Evolutionary conservation across 2,113 vertebrate species (phyloP).

Genomic region (Pionites leucogaster): DNA sequence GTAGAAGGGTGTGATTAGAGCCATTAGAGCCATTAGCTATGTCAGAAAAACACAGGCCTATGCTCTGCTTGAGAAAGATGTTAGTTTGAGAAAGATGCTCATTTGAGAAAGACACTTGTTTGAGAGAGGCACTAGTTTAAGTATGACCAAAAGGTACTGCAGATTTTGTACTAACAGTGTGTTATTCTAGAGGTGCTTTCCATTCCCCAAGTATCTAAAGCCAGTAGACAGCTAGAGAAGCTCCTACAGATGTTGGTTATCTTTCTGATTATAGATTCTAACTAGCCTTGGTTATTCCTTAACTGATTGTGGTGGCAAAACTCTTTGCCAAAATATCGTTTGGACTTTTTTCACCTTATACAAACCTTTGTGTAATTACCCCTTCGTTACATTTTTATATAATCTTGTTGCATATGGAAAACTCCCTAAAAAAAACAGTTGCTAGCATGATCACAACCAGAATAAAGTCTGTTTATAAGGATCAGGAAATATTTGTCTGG

Average conservation of each 20-base stretch:
- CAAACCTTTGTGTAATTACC: background rate
- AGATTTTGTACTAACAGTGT: background rate
- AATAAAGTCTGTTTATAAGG: background rate
- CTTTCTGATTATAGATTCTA: background rate
- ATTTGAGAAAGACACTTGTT: background rate
- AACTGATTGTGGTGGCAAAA: background rate
- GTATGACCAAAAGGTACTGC: background rate
- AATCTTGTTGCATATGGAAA: background rate
- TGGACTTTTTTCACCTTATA: background rate
- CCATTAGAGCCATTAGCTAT: background rate
- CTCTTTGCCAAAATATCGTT: background rate
- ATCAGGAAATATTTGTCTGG: background rate
- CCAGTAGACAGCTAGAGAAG: background rate
- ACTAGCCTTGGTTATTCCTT: background rate
- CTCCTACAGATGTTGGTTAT: background rate
- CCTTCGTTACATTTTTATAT: background rate
- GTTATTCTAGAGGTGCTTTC: background rate
- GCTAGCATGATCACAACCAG: background rate
- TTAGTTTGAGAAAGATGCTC: background rate
- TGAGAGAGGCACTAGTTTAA: background rate
- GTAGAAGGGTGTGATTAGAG: constrained; percentile 5
- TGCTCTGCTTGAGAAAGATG: background rate
- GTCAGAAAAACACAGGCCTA: background rate
- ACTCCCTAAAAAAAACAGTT: background rate
- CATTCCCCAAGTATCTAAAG: background rate